A percentile compares a stretch with the other conserved stretches of the same genome.
Evolutionary conservation across 2,888 invertebrate genomes (phyloP).

Genomic region (Cyclophora punctaria): DNA sequence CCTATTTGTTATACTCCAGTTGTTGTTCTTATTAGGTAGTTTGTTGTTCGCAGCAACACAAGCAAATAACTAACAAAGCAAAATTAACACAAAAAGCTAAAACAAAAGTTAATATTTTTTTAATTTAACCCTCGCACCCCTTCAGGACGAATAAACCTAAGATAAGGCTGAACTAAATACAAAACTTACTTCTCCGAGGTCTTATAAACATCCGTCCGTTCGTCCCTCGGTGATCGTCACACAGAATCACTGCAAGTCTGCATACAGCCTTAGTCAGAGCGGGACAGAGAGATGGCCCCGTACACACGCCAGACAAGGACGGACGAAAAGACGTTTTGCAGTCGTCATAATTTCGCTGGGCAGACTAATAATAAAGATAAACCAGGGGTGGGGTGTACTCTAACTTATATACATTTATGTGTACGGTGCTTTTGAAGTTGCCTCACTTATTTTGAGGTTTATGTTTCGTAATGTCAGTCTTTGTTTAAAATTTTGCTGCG

Average conservation of each 20-base stretch:
- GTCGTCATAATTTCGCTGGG: slow-evolving; percentile 76
- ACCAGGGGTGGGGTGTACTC: slow-evolving; percentile 33
- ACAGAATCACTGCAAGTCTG: slow-evolving; percentile 56
- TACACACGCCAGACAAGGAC: slow-evolving; percentile 29
- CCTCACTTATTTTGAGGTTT: slow-evolving; percentile 22
- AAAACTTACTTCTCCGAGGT: slow-evolving; percentile 48
- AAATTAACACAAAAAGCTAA: not conserved
- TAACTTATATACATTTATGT: slow-evolving; percentile 19
- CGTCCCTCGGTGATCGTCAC: slow-evolving; percentile 51
- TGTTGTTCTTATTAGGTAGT: too few relatives aligned
- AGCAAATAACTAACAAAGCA: not conserved
- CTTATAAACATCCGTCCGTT: slow-evolving; percentile 43
- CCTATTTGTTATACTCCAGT: too few relatives aligned
- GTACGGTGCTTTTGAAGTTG: slow-evolving; percentile 17
- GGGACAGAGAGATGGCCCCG: slow-evolving; percentile 20
- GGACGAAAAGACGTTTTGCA: slow-evolving; percentile 58
- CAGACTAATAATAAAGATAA: slow-evolving; percentile 76
- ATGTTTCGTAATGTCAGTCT: slow-evolving; percentile 14
- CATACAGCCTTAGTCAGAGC: slow-evolving; percentile 33
- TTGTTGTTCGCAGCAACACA: too few relatives aligned
- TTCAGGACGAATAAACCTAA: slow-evolving; percentile 41
- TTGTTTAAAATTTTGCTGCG: slow-evolving; percentile 17
- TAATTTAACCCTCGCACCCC: slow-evolving; percentile 35
- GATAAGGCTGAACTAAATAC: slow-evolving; percentile 52
- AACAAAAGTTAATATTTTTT: slow-evolving; percentile 30